Evolutionary conservation across 2,888 invertebrate species (phyloP), one percentile per base, ranked within the genome.

Genomic region (Xanthorhoe spadicearia): DNA sequence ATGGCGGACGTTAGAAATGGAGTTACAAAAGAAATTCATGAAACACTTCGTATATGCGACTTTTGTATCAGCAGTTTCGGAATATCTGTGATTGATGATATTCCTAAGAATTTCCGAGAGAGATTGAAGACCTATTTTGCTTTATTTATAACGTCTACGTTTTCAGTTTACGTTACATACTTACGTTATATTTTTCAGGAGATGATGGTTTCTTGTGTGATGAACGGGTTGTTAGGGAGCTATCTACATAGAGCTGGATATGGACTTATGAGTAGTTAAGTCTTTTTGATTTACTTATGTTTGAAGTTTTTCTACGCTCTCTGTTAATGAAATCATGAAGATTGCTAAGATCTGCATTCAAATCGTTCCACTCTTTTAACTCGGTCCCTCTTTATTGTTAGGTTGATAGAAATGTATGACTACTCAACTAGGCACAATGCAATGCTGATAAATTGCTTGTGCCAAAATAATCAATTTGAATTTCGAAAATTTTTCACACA

Each of bases 191-290:
- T 87, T 15, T 67, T 75, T 3, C 73, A 74, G 0, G 77, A 87
- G 64, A 72, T 87, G 61, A 64, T 81, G 5, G 75, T 18, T 13
- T 78, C 81, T 0, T 75, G 0, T 80, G 66, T 83, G 1, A 78
- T 90, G 1, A 87, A 82, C 43, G 86, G 86, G 53, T 81, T 89
- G 59, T 82, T 89, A 10, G 81, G 84, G 0, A 82, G 86, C 58
- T 78, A 84, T 56, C 75, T 90, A 68, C 90, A 90, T 67, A 82
- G 88, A 60, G 83, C 85, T 32, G 90, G 89, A 23, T 90, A 90
- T 62, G 90, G 84, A 60, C 77, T 79, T 13, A 86, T 89, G 83
- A 88, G 90, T 90, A n/a, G n/a, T n/a, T n/a, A n/a, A n/a, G n/a
- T n/a, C n/a, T n/a, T n/a, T n/a, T n/a, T n/a, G n/a, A n/a, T n/a